Conservation (phyloP, 2,113 vertebrate genomes). For the Micromys minutus region DNA sequence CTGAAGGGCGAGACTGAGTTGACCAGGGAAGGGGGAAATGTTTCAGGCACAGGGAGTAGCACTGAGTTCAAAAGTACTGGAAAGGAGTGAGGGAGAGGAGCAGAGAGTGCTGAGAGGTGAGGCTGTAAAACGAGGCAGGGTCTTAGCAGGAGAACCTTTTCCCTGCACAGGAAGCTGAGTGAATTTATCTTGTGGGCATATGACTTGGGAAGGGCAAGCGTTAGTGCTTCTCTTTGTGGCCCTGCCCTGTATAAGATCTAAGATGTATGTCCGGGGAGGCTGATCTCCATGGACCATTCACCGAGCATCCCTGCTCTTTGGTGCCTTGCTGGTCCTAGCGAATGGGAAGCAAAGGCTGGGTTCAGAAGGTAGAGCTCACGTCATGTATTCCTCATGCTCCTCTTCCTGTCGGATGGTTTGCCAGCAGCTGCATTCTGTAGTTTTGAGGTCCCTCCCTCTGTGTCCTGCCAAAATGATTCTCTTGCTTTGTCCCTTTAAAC, state of each 20-base stretch:
- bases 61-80: not conserved
- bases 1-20: constrained; percentile 3
- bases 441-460: not conserved
- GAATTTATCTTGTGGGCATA: not conserved
- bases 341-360: not conserved
- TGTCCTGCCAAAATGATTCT: not conserved
- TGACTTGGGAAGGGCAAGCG: not conserved
- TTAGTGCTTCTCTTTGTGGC: not conserved
- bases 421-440: not conserved
- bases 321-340: not conserved
- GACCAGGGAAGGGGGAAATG: not conserved
- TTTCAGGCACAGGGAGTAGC: not conserved
- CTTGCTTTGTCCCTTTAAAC: not conserved
- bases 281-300: not conserved
- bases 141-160: not conserved
- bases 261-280: not conserved
- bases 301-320: not conserved
- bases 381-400: not conserved
- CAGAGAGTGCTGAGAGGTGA: not conserved
- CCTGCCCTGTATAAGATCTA: not conserved
- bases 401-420: not conserved
- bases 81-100: not conserved
- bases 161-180: not conserved
- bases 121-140: not conserved
- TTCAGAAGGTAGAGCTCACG: not conserved